A percentile compares a stretch with the other conserved stretches of the same genome.
Evolutionary conservation across 2,797 vertebrate species (phyloP).

Genomic region (Chromis chromis): DNA sequence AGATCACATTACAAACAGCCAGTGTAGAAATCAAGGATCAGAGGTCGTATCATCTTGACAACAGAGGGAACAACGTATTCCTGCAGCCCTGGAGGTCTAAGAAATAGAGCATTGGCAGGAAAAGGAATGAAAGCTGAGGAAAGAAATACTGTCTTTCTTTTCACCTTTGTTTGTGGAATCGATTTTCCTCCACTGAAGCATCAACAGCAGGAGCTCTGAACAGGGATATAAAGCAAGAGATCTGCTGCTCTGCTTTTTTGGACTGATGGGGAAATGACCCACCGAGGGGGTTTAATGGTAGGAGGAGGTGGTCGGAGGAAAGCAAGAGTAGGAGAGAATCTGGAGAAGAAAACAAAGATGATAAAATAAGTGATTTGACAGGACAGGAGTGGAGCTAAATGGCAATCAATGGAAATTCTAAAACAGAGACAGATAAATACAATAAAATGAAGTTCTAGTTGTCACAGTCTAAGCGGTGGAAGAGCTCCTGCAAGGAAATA

Average conservation of each 20-base stretch:
- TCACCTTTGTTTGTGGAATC: conserved; percentile 28
- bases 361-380: no score
- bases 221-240: background rate
- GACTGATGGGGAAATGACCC: background rate
- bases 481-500: no score
- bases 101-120: background rate
- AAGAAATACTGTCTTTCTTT: conserved; percentile 11
- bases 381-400: no score
- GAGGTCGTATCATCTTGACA: background rate
- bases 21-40: background rate
- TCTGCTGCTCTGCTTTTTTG: background rate
- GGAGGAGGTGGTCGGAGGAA: background rate
- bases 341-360: no score
- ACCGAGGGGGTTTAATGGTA: background rate
- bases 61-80: background rate
- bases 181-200: conserved; percentile 16
- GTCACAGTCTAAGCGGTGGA: no score
- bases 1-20: no score
- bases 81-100: background rate
- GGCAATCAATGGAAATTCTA: no score
- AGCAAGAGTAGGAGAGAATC: no score
- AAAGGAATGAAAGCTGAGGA: conserved; percentile 11
- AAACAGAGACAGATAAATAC: no score
- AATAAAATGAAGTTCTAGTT: no score
- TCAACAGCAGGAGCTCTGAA: conserved; percentile 2